Evolutionary conservation across 2,113 vertebrate species (phyloP), one percentile per base, ranked within the genome.

Genomic region (Tetraodon nigroviridis): DNA sequence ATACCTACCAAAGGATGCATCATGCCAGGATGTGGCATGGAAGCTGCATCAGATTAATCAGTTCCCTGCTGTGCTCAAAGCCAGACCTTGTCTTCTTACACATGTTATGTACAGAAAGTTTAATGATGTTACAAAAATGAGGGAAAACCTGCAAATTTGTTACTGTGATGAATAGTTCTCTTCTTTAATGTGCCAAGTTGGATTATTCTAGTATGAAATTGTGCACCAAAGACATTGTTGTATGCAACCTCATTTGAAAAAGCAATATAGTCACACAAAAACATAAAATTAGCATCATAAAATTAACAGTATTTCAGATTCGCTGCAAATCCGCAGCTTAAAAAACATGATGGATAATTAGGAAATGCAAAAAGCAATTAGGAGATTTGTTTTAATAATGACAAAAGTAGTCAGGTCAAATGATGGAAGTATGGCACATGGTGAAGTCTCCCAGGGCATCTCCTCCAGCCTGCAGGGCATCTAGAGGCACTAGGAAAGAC

Each of bases 401-500:
- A 14, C 18, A 55, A 24, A 13, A 7, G 18, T 32, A 21, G 16
- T 13, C 55, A 51, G 60, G 67, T 76, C 29, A 51, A 47, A 61
- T 56, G 76, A 85, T 61, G 67, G 66, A 77, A 76, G 65, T 32
- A 44, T 51, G 24, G 32, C 74, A 72, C 66, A 72, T 69, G 63
- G 60, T 51, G 19, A 66, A 69, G 50, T 55, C 79, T 87, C 76
- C 69, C 59, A 80, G 78, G 76, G 66, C 81, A 66, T 60, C 51
- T n/a, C 46, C 20, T 61, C 14, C 55, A 57, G 77, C 76, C 87
- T 73, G 75, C 61, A 72, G 85, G 86, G 77, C 76, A 73, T 82
- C 71, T 32, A 15, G 50, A 67, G 82, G 69, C 80, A 82, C 69
- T 55, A 70, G 79, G 72, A 81, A 75, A 80, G 86, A 87, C 74